Evolutionary conservation across 2,113 vertebrate genomes (phyloP), one percentile per base, ranked within the genome.

Genomic region (Amblyopsis rosae): DNA sequence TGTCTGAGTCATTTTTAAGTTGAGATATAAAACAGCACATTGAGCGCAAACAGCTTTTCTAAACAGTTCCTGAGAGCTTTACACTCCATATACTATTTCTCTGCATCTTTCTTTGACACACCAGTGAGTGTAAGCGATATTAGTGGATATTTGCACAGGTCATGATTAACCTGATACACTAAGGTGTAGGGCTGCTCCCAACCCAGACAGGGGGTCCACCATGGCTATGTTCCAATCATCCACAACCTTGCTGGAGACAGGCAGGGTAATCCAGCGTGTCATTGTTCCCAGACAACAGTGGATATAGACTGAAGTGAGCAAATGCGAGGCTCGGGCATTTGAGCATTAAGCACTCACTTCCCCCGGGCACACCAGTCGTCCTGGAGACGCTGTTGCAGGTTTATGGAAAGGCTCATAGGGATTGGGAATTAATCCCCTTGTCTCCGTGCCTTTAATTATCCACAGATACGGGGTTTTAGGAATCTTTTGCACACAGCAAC

Each of bases 351-450:
- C 55, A 79, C 72, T 77, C 65, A 72, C 78, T 82, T 84, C 83
- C 80, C 77, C 61, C 57, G 19, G 82, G 82, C 82, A 48, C 83
- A 79, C 72, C 71, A 72, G 89, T 90, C 74, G 82, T 88, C 87
- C 57, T 87, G 82, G 83, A 79, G 86, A 92, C 77, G 60, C 80
- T 64, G 78, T 75, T 53, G 79, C 86, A 88, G 85, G 83, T 89
- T 86, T 84, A 82, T 77, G 66, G 73, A 84, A 86, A 84, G 79
- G 83, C 84, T 89, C 66, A 9, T 62, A 68, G 82, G 87, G 88
- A 91, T 91, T 85, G 70, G 9, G 55, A 82, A 86, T 89, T 89
- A 92, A 92, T 90, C 88, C 87, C 85, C 86, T 82, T 76, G 85
- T 88, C 76, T 85, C 75, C 76, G 26, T 65, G 73, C 74, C 84